Evolutionary conservation across 1,140 invertebrate genomes (phyloP).

Genomic region (Drosophila ambigua): DNA sequence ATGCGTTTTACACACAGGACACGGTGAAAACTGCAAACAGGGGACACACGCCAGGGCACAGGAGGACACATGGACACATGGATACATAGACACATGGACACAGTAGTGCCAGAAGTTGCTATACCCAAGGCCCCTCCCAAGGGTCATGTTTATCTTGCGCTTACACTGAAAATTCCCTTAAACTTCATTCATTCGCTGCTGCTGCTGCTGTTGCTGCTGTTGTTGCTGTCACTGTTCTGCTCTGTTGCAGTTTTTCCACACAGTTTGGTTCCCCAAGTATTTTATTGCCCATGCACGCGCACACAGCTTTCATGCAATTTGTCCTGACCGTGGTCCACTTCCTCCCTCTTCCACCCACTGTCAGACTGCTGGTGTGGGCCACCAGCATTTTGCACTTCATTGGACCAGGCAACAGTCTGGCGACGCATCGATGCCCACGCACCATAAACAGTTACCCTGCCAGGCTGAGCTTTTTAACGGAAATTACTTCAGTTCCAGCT

Average conservation of each 20-base stretch:
- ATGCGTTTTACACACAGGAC: conserved; percentile 56
- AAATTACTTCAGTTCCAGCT: too few species aligned
- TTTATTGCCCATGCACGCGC: conserved; percentile 58
- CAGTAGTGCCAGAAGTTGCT: neutral
- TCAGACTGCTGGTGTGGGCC: neutral
- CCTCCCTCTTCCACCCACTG: neutral
- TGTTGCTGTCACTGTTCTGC: conserved; percentile 39
- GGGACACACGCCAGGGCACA: conserved; percentile 8
- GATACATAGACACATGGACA: conserved; percentile 21
- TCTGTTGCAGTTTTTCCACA: conserved; percentile 60
- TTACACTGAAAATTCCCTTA: conserved; percentile 68
- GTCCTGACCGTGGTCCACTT: neutral
- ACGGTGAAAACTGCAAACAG: neutral
- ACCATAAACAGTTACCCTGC: conserved; percentile 1
- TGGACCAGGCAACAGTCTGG: conserved; percentile 23
- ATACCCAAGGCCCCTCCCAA: conserved; percentile 31
- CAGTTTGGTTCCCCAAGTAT: conserved; percentile 53
- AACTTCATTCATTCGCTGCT: conserved; percentile 48
- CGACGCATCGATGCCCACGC: conserved; percentile 7
- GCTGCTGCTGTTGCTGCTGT: conserved; percentile 6
- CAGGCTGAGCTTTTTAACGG: neutral
- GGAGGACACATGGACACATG: conserved; percentile 7
- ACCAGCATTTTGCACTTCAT: conserved; percentile 30
- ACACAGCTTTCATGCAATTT: conserved; percentile 50
- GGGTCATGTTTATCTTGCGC: conserved; percentile 77